Conservation (phyloP, 2,888 invertebrate genomes). For the Lissonota sp. region DNA sequence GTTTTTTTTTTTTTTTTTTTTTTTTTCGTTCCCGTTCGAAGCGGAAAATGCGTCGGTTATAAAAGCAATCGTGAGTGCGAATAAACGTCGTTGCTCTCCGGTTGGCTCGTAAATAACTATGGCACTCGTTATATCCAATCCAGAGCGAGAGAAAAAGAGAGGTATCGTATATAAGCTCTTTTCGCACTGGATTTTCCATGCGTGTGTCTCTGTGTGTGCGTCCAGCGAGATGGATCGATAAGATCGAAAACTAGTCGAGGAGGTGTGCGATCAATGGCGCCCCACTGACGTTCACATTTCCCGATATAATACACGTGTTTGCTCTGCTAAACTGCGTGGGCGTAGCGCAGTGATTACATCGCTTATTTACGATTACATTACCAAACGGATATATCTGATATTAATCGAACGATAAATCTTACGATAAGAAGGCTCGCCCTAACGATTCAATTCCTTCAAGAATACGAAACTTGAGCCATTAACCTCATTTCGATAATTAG, state of each 20-base stretch:
- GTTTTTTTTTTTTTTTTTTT: not conserved
- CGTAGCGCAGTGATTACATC: slow-evolving; percentile 58
- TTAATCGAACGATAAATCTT: slow-evolving; percentile 59
- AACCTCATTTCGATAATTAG: slow-evolving; percentile 46
- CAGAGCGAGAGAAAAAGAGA: slow-evolving; percentile 23
- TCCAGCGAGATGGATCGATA: slow-evolving; percentile 59
- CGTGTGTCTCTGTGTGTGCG: slow-evolving; percentile 5
- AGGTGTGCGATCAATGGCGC: slow-evolving; percentile 51
- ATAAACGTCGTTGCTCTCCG: slow-evolving; percentile 56
- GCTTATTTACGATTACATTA: slow-evolving; percentile 61
- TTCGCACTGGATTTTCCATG: slow-evolving; percentile 31
- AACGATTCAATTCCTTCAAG: slow-evolving; percentile 57
- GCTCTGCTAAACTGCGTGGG: slow-evolving; percentile 57
- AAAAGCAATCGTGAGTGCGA: slow-evolving; percentile 52
- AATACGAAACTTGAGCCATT: slow-evolving; percentile 39
- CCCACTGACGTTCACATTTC: slow-evolving; percentile 31
- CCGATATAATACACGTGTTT: slow-evolving; percentile 34
- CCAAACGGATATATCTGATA: slow-evolving; percentile 52
- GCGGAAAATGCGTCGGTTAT: slow-evolving; percentile 45
- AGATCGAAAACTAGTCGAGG: slow-evolving; percentile 60
- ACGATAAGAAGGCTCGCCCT: slow-evolving; percentile 40
- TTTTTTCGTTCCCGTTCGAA: slow-evolving; percentile 23
- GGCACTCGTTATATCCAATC: slow-evolving; percentile 56
- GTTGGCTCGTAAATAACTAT: slow-evolving; percentile 61
- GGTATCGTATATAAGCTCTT: slow-evolving; percentile 20